phyloP scores from a whole-genome alignment of 1,140 invertebrate species.

The Drosophila navojoa region DNA sequence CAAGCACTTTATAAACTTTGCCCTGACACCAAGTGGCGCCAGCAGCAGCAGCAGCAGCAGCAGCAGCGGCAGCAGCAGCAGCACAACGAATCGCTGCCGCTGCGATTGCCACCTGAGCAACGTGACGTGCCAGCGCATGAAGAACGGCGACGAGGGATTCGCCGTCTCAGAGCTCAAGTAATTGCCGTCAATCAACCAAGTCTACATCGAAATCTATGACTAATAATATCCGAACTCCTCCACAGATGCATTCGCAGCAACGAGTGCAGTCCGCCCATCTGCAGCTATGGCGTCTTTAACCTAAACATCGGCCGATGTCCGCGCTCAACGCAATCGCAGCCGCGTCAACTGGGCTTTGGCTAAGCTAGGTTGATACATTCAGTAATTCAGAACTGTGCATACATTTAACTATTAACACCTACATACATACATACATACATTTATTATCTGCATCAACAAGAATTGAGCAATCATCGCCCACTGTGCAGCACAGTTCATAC shows the following conservation, averaged over 20 bases:
- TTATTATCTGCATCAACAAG: slow-evolving; percentile 6
- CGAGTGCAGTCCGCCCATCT: slow-evolving; percentile 65
- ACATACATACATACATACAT: slow-evolving; percentile 16
- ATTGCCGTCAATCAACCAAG: neutral
- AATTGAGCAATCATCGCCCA: slow-evolving; percentile 10
- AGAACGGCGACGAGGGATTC: slow-evolving; percentile 78
- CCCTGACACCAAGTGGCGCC: neutral
- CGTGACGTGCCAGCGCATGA: slow-evolving; percentile 67
- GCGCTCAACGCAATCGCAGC: slow-evolving; percentile 33
- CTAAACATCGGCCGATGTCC: slow-evolving; percentile 69
- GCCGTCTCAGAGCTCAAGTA: slow-evolving; percentile 71
- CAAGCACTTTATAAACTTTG: slow-evolving; percentile 68
- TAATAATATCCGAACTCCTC: neutral
- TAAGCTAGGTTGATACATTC: slow-evolving; percentile 51
- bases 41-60: neutral
- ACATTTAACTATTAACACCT: slow-evolving; percentile 50
- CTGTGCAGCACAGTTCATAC: slow-evolving; percentile 18
- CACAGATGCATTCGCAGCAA: slow-evolving; percentile 62
- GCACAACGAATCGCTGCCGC: slow-evolving; percentile 46
- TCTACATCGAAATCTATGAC: neutral
- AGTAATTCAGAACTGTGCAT: slow-evolving; percentile 65
- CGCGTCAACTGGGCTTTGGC: slow-evolving; percentile 51
- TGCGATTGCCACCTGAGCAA: slow-evolving; percentile 73
- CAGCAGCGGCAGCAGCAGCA: neutral
- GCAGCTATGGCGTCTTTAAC: slow-evolving; percentile 66